Evolutionary conservation across 2,113 vertebrate genomes (phyloP), one percentile per base, ranked within the genome.

Genomic region (Isurus oxyrinchus): DNA sequence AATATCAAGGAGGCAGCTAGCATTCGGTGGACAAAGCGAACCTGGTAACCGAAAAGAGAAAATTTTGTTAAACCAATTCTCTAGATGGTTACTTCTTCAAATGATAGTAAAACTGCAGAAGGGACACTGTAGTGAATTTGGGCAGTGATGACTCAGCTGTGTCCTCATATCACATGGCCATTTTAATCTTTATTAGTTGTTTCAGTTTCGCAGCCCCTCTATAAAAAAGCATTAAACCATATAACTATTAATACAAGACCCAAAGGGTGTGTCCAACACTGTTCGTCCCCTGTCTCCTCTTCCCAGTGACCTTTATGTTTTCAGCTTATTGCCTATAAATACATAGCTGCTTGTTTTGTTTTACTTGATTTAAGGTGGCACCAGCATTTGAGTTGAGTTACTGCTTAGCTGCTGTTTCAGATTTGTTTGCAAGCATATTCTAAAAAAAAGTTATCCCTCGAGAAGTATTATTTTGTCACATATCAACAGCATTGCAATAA

Each of bases 401-500:
- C 21, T 63, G 59, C 90, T 63, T 61, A 10, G 59, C 59, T 94
- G 59, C 90, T 94, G 16, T 40, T 63, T 93, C 59, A 94, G 35
- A 94, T 94, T 94, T 23, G 59, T 63, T 94, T 94, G n/a, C 59
- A 94, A 94, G 90, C 6, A 94, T 94, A 63, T 94, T 66, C 35
- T 63, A 23, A 63, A 94, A 63, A 88, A 94, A 63, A 0, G 35
- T 94, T 63, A 94, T 94, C 59, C 90, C 59, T 7, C 6, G 90
- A 94, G 90, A 63, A 44, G 90, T 40, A 94, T 94, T 63, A 94
- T 94, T 40, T 63, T 94, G 88, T 57, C 87, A 90, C 55, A 91
- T 57, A 35, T 94, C 59, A 94, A 94, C 90, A 66, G 90, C 90
- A 40, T 40, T 93, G 90, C 90, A 93, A 93, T 93, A 93, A 93